These are phyloP conservation scores for Rhabdornis inornatus DNA, from an alignment of 2,113 vertebrate genomes.

Conservation along the genomic window DNA sequence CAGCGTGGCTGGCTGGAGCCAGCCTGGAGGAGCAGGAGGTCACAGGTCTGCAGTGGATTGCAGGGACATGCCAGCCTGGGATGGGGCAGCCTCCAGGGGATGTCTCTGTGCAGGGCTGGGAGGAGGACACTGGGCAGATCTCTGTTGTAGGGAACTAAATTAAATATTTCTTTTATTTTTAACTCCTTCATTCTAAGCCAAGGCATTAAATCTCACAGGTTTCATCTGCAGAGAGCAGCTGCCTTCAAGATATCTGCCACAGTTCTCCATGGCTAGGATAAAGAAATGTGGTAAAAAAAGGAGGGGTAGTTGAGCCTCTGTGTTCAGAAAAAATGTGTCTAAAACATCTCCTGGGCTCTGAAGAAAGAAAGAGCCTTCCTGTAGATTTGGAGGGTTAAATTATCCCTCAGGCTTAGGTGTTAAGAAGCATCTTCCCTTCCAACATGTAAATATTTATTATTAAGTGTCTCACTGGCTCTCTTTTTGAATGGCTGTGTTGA, in stretches of 20 bases:
- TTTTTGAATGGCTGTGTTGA: neutral
- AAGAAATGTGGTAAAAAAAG: neutral
- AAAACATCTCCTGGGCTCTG: neutral
- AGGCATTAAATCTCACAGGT: neutral
- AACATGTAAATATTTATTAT: neutral
- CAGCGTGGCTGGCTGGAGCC: neutral
- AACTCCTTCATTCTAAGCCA: neutral
- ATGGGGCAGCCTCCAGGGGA: neutral
- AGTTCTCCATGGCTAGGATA: neutral
- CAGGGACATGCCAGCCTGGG: neutral
- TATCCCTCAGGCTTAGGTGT: neutral
- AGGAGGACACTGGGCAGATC: neutral
- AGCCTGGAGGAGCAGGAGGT: slow-evolving; percentile 21
- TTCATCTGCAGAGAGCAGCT: neutral
- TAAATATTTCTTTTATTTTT: neutral
- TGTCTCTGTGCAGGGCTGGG: neutral
- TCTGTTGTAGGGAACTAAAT: neutral
- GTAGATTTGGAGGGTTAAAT: neutral
- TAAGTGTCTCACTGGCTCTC: neutral
- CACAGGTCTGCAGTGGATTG: neutral
- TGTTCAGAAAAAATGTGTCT: neutral
- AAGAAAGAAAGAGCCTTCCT: neutral
- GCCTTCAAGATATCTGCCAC: neutral
- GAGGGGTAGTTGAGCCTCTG: neutral
- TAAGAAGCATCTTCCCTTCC: neutral